These are phyloP conservation scores for Styela clava DNA, from an alignment of 23 tunicate species.

Conservation along the genomic window DNA sequence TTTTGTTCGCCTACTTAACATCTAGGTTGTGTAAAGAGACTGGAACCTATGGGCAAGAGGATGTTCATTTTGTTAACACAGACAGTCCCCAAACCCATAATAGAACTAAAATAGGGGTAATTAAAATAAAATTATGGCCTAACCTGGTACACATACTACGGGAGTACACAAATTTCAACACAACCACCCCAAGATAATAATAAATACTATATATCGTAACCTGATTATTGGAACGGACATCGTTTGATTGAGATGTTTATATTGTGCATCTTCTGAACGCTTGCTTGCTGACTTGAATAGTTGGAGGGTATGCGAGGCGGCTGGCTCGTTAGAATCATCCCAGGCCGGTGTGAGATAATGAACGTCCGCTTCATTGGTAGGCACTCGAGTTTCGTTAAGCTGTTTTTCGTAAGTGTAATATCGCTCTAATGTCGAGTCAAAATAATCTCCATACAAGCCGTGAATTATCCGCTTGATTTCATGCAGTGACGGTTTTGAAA, in stretches of 20 bases:
- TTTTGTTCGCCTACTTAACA: too few species aligned
- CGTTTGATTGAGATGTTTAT: constrained; percentile 1
- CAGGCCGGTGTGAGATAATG: constrained; percentile 28
- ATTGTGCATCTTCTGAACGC: neutral
- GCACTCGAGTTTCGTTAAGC: neutral
- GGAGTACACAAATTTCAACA: too few species aligned
- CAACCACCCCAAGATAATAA: too few species aligned
- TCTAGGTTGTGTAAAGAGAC: too few species aligned
- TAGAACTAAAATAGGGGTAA: too few species aligned
- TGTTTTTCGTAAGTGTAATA: constrained; percentile 34
- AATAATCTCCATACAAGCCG: constrained; percentile 26
- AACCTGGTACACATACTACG: too few species aligned
- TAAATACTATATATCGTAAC: too few species aligned
- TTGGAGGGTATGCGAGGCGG: constrained; percentile 26
- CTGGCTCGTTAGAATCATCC: constrained; percentile 23
- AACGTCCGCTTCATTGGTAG: neutral
- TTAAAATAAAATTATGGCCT: too few species aligned
- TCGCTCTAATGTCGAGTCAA: constrained; percentile 10
- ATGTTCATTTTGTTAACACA: too few species aligned
- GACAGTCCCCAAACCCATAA: too few species aligned
- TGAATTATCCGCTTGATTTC: constrained; percentile 26
- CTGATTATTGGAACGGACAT: constrained; percentile 17
- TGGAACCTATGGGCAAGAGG: too few species aligned
- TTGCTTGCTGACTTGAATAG: constrained; percentile 20
- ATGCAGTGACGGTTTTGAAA: constrained; percentile 8